These are phyloP conservation scores for Ophion ventricosus DNA, from an alignment of 2,888 invertebrate genomes.

Conservation along the genomic window DNA sequence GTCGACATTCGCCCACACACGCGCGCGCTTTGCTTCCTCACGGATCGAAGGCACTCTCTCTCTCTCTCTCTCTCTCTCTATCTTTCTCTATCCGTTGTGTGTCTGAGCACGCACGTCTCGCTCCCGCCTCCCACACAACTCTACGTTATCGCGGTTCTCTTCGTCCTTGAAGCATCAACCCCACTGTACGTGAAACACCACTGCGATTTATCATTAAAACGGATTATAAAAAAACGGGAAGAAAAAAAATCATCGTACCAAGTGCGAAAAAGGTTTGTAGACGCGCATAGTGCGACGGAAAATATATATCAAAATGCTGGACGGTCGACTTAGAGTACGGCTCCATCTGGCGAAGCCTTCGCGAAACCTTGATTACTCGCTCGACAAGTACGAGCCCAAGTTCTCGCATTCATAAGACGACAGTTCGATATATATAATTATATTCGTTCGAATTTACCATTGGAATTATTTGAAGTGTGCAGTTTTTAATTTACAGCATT, in stretches of 20 bases:
- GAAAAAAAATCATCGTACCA: conserved; percentile 1
- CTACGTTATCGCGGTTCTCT: neutral
- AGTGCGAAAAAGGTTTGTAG: conserved; percentile 34
- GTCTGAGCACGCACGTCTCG: neutral
- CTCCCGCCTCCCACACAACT: neutral
- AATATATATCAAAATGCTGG: neutral
- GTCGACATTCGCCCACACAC: conserved; percentile 69
- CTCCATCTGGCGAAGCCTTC: neutral
- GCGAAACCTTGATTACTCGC: neutral
- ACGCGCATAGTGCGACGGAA: neutral
- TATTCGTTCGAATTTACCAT: too few relatives aligned
- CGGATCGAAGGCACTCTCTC: conserved; percentile 44
- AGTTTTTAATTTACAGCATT: too few relatives aligned
- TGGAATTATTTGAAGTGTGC: too few relatives aligned
- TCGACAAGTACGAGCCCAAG: too few relatives aligned
- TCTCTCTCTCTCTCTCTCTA: neutral
- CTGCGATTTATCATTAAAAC: conserved; percentile 18
- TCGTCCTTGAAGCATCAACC: neutral
- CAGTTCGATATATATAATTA: too few relatives aligned
- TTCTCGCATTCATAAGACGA: too few relatives aligned
- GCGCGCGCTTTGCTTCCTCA: conserved; percentile 17
- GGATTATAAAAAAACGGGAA: conserved; percentile 4
- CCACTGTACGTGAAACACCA: neutral
- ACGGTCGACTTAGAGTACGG: neutral
- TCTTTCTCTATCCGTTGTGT: neutral